Evolutionary conservation across 2,888 invertebrate species (phyloP).

Genomic region (Caenorhabditis panamensis): DNA sequence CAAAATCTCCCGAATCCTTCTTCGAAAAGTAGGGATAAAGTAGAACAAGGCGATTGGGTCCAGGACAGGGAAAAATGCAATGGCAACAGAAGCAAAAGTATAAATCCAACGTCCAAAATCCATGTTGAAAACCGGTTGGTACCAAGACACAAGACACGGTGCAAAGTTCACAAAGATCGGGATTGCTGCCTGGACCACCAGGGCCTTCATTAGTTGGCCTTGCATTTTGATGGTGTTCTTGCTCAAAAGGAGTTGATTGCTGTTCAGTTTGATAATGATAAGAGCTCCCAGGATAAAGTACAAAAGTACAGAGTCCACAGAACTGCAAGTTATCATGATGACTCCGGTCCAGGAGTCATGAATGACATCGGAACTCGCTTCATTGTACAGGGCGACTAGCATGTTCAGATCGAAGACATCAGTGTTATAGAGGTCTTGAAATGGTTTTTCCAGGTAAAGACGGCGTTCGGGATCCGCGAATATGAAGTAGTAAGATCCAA

Average conservation of each 20-base stretch:
- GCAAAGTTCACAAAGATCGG: slow-evolving; percentile 11
- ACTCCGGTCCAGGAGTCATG: neutral
- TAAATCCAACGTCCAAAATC: neutral
- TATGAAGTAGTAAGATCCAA: neutral
- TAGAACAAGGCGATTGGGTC: slow-evolving; percentile 19
- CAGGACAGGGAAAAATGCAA: slow-evolving; percentile 16
- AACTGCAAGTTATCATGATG: neutral
- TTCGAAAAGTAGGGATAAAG: too few relatives aligned
- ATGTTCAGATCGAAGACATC: neutral
- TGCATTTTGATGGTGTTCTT: slow-evolving; percentile 1
- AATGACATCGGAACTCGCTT: neutral
- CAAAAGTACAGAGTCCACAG: neutral
- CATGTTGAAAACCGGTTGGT: slow-evolving; percentile 4
- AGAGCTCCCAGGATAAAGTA: neutral
- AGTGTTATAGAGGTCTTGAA: neutral
- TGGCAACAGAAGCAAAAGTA: neutral
- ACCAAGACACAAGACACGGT: slow-evolving; percentile 1
- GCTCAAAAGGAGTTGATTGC: neutral
- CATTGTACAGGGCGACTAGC: neutral
- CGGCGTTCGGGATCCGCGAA: neutral
- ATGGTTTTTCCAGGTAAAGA: neutral
- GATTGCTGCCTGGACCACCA: slow-evolving; percentile 7
- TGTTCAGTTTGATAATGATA: neutral
- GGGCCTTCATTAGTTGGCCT: slow-evolving; percentile 7
- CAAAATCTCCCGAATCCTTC: too few relatives aligned